phyloP scores from a whole-genome alignment of 2,113 vertebrate genomes.

The Mesitornis unicolor region DNA sequence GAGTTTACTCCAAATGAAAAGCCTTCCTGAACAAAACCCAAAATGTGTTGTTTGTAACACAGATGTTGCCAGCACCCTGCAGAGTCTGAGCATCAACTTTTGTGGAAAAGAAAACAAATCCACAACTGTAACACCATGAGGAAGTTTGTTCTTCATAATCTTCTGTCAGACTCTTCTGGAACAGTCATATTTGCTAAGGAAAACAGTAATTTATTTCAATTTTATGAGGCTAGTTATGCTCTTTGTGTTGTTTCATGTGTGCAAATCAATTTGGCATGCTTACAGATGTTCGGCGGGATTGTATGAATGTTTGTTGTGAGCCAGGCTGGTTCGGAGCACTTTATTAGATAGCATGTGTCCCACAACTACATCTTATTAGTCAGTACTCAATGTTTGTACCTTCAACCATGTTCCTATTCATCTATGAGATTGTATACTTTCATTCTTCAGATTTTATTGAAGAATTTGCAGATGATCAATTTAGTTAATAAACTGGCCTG shows the following conservation, averaged over 20 bases:
- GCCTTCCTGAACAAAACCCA: background rate
- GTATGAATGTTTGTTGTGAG: background rate
- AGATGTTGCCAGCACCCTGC: background rate
- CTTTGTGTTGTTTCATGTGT: background rate
- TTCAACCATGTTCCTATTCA: background rate
- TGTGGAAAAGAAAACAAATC: slow-evolving; percentile 30
- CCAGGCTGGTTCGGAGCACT: background rate
- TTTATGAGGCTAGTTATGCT: slow-evolving; percentile 19
- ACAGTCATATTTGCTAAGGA: background rate
- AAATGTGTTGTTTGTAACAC: background rate
- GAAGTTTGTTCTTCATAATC: background rate
- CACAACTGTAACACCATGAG: background rate
- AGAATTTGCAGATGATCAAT: slow-evolving; percentile 8
- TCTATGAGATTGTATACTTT: background rate
- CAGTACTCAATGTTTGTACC: background rate
- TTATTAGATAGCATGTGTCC: background rate
- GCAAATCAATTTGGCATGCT: slow-evolving; percentile 28
- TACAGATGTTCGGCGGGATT: background rate
- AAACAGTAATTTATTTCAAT: slow-evolving; percentile 31
- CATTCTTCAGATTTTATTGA: slow-evolving; percentile 4
- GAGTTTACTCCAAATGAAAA: background rate
- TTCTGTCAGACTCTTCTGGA: background rate
- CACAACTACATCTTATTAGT: background rate
- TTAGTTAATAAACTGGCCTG: background rate
- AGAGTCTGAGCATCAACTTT: background rate